Evolutionary conservation across 2,888 invertebrate genomes (phyloP).

Genomic region (Cabera pusaria): DNA sequence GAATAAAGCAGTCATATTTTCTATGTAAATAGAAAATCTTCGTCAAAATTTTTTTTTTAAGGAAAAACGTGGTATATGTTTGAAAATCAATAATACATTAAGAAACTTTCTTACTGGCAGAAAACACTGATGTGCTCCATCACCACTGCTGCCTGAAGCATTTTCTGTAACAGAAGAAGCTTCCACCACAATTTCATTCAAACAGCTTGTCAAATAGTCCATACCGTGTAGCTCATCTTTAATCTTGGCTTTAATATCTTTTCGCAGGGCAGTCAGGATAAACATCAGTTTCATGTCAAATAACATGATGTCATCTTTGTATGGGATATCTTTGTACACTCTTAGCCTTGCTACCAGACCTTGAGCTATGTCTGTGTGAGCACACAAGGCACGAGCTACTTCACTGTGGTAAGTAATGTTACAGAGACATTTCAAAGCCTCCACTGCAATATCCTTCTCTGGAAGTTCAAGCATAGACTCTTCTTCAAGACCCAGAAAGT

Average conservation of each 20-base stretch:
- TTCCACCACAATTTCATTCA: constrained; percentile 85
- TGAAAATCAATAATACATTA: too few species aligned
- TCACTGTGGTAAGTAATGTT: constrained; percentile 92
- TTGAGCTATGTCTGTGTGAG: constrained; percentile 85
- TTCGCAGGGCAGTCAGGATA: constrained; percentile 92
- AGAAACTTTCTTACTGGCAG: constrained; percentile 60
- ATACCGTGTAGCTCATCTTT: constrained; percentile 88
- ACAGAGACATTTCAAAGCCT: constrained; percentile 94
- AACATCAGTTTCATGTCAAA: constrained; percentile 96
- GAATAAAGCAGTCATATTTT: too few species aligned
- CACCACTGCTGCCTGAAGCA: constrained; percentile 45
- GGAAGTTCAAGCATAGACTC: constrained; percentile 58
- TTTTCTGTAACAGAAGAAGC: constrained; percentile 43
- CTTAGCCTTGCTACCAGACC: constrained; percentile 89
- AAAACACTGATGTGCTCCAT: constrained; percentile 42
- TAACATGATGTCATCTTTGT: constrained; percentile 88
- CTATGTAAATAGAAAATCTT: too few species aligned
- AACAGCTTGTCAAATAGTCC: constrained; percentile 85
- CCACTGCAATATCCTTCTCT: constrained; percentile 85
- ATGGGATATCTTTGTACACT: constrained; percentile 85
- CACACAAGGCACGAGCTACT: constrained; percentile 66
- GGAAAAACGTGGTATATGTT: too few species aligned
- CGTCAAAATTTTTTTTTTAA: too few species aligned
- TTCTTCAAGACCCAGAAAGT: constrained; percentile 61
- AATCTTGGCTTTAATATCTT: constrained; percentile 86